Evolutionary conservation across 2,113 vertebrate species (phyloP).

Genomic region (Caloenas nicobarica): DNA sequence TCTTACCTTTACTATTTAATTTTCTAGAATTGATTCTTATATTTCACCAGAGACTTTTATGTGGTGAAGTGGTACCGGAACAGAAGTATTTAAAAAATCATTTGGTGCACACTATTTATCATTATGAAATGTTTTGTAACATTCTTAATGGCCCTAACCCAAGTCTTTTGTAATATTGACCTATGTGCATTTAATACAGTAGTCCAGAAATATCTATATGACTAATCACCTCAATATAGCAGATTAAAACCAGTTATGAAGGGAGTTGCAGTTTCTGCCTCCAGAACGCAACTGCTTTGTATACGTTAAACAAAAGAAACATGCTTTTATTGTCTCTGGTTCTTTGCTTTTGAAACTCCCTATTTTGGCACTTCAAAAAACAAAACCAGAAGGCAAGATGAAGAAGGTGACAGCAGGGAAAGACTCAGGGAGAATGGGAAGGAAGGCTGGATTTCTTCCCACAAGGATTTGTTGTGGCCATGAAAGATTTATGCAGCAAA

Average conservation of each 20-base stretch:
- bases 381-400: slow-evolving; percentile 6
- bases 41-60: not conserved
- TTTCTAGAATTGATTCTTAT: not conserved
- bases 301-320: not conserved
- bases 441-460: not conserved
- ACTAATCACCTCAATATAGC: not conserved
- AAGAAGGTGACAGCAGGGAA: not conserved
- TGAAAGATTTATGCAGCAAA: slow-evolving; percentile 34
- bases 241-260: not conserved
- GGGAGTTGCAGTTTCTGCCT: not conserved
- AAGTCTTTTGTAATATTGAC: not conserved
- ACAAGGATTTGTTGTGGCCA: not conserved
- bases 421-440: not conserved
- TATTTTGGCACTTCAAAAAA: not conserved
- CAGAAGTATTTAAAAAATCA: not conserved
- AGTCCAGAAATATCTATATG: not conserved
- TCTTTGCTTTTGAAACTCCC: slow-evolving; percentile 1
- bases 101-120: not conserved
- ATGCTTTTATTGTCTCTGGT: not conserved
- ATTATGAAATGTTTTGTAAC: not conserved
- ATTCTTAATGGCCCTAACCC: not conserved
- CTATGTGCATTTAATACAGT: not conserved
- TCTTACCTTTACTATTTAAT: not conserved
- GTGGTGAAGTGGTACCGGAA: not conserved
- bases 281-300: not conserved